Evolutionary conservation across 2,888 invertebrate genomes (phyloP), one percentile per base, ranked within the genome.

Genomic region (Steinernema carpocapsae): DNA sequence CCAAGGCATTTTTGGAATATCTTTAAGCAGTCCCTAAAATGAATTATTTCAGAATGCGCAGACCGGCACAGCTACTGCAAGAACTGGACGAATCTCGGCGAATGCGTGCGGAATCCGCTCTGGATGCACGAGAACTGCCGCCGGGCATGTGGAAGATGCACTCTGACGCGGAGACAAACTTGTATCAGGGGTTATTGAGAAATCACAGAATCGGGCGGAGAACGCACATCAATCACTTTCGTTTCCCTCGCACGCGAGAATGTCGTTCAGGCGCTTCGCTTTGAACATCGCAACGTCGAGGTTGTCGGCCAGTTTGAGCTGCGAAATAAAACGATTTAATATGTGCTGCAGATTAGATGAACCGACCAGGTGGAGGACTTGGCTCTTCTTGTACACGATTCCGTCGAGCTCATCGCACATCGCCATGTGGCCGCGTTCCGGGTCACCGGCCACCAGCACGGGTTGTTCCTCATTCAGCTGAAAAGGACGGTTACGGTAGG

Each of bases 341-440:
- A 73, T 45, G 6, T 19, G 37, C 19, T 59, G 56, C 64, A 59
- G 29, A 1, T 70, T 26, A 10, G 19, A 17, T 37, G 19, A 22
- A 83, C 89, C 85, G 87, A 90, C 91, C 78, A 92, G 92, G 52
- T 92, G 91, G 22, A 91, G 90, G 0, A 94, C 90, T 88, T 85
- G 85, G 72, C 80, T 84, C 72, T 82, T 82, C 75, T 86, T 84
- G 76, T 87, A 87, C n/a, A 86, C 83, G 70, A 87, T 83, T 17
- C 86, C 87, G 22, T 82, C 84, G 73, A 83, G 72, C 12, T 83
- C 78, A 56, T 85, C 83, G 74, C 85, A 85, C 77, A 82, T 77
- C 72, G 77, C 78, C 77, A 83, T 84, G 73, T 87, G 87, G 3
- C 80, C 79, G 48, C 87, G 75, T 70, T 88, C 87, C 19, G 88